phyloP scores from a whole-genome alignment of 2,113 vertebrate species.

The Ornithorhynchus anatinus region DNA sequence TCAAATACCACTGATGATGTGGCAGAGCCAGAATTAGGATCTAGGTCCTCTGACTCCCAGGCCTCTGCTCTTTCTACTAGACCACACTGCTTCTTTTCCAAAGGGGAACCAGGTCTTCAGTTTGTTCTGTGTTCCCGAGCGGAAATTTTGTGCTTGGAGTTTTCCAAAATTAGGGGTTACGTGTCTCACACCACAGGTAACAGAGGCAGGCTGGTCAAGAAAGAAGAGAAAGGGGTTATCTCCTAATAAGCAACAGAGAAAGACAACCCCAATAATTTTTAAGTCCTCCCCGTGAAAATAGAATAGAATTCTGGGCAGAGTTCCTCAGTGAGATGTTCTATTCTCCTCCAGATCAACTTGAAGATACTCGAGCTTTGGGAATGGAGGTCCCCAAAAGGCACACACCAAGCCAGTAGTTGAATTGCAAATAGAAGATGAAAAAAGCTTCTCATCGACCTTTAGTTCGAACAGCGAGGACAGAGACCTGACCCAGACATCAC shows the following conservation, averaged over 20 bases:
- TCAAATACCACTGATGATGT: too few species aligned
- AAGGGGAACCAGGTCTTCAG: not conserved
- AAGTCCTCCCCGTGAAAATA: conserved; percentile 1
- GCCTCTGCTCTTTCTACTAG: too few species aligned
- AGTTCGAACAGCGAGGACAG: conserved; percentile 37
- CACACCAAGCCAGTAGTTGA: conserved; percentile 3
- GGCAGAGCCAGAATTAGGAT: too few species aligned
- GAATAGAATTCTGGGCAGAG: not conserved
- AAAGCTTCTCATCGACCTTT: conserved; percentile 49
- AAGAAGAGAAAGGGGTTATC: not conserved
- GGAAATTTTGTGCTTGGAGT: not conserved
- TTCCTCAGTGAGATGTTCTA: not conserved
- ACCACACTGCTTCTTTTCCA: too few species aligned
- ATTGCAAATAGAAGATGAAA: conserved; percentile 48
- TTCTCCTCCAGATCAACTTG: conserved; percentile 14
- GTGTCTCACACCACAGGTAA: not conserved
- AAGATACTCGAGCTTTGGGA: conserved; percentile 30
- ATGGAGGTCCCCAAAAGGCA: conserved; percentile 1
- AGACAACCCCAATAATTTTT: not conserved
- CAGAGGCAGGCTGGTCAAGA: not conserved
- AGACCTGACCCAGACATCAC: conserved; percentile 42
- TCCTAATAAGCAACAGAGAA: not conserved
- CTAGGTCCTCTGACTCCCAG: too few species aligned
- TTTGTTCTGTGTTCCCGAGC: not conserved
- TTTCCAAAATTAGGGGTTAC: not conserved